These are phyloP conservation scores for Lasiommata megera DNA, from an alignment of 2,888 invertebrate genomes.

Conservation along the genomic window DNA sequence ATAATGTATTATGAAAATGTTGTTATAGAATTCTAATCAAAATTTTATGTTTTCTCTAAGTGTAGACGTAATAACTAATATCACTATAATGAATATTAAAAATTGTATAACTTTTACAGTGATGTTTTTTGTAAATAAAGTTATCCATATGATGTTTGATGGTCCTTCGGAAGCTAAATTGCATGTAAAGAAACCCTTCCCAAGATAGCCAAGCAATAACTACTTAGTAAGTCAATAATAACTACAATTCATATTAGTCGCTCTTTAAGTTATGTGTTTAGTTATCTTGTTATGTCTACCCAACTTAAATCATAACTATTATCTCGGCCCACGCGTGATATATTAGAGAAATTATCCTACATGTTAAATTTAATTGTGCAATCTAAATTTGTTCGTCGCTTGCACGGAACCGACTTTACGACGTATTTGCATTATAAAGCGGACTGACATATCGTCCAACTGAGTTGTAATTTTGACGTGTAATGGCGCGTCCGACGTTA, in stretches of 20 bases:
- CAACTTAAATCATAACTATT: slow-evolving; percentile 22
- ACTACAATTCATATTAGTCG: background rate
- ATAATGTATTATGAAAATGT: too few relatives aligned
- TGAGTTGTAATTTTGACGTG: slow-evolving; percentile 68
- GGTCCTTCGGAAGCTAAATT: too few relatives aligned
- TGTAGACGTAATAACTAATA: too few relatives aligned
- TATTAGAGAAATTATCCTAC: slow-evolving; percentile 32
- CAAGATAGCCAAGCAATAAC: too few relatives aligned
- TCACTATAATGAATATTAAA: too few relatives aligned
- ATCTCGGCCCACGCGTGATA: slow-evolving; percentile 21
- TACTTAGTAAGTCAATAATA: background rate
- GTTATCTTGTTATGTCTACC: background rate
- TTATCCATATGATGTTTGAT: too few relatives aligned
- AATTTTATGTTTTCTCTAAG: too few relatives aligned
- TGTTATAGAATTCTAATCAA: too few relatives aligned
- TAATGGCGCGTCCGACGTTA: slow-evolving; percentile 69
- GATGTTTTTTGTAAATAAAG: too few relatives aligned
- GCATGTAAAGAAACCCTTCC: background rate
- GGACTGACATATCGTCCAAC: slow-evolving; percentile 60
- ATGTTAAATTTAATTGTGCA: slow-evolving; percentile 45
- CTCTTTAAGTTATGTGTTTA: background rate
- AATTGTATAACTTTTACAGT: too few relatives aligned
- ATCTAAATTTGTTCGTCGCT: slow-evolving; percentile 49
- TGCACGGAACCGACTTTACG: slow-evolving; percentile 57
- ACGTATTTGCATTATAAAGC: slow-evolving; percentile 69